Evolutionary conservation across 2,888 invertebrate species (phyloP), one percentile per base, ranked within the genome.

Genomic region (Fissipunctia ypsillon): DNA sequence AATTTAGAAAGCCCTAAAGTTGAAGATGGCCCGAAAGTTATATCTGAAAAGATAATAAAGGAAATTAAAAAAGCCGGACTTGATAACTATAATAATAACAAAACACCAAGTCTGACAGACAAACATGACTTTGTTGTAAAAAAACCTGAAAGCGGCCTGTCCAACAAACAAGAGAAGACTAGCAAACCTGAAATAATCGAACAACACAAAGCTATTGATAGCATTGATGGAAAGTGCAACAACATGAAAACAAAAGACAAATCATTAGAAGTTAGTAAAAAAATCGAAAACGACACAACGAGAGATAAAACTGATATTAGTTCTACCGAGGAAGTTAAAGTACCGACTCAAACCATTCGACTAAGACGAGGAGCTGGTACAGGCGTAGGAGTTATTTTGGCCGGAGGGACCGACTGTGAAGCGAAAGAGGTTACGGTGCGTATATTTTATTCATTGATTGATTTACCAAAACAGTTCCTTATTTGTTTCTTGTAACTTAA

Each of bases 381-480:
- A 35, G 98, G 98, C 89, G 97, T 99, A 76, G 99, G 99, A 59
- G 98, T 99, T 77, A 98, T 98, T 60, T 95, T 99, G 86, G 98
- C 98, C 68, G 99, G 99, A 75, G 99, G 99, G 68, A 97, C 97
- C 28, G 99, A 99, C 92, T 99, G 98, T 91, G 99, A 99, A 96
- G 97, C 98, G 88, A 99, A 98, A 95, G 98, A 98, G 93, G 98
- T 99, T 83, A 98, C 98, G 90, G 98, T 98, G 93, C 95, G 97
- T 95, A 81, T 54, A 41, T 56, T 48, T 65, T 28, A 69, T 43
- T 28, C 5, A 19, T 64, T 16, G n/a, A 19, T 28, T 50, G 2
- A 50, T 67, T 69, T 19, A 10, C 16, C 22, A 28, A n/a, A 38
- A 65, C 38, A 28, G n/a, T 63, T 63, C 9, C 45, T 31, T 5